These are phyloP conservation scores for Cynopterus brachyotis DNA, from an alignment of 2,113 vertebrate species.

Conservation along the genomic window DNA sequence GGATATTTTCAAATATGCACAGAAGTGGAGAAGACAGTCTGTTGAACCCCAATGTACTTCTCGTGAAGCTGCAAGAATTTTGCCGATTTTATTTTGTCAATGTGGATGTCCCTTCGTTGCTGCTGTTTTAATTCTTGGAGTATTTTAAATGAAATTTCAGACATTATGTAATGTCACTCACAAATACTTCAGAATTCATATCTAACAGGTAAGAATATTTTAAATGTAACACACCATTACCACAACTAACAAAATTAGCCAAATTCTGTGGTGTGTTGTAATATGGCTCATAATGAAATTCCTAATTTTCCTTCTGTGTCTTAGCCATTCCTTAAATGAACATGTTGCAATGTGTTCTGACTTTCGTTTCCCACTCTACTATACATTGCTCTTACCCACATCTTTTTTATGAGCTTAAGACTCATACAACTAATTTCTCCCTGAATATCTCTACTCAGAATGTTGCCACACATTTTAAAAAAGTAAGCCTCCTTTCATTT, in stretches of 20 bases:
- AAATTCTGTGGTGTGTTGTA: not conserved
- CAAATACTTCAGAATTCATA: not conserved
- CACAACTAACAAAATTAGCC: not conserved
- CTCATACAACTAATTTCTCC: not conserved
- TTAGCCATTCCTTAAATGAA: not conserved
- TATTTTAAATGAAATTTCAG: constrained; percentile 23
- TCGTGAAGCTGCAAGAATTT: not conserved
- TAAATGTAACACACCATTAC: not conserved
- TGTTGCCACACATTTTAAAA: not conserved
- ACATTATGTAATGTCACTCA: not conserved
- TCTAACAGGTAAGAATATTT: not conserved
- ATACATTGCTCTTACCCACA: not conserved
- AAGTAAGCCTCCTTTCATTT: not conserved
- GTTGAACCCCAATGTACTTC: not conserved
- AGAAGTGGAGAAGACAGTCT: not conserved
- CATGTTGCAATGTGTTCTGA: not conserved
- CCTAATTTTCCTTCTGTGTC: not conserved
- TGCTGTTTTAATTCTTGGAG: not conserved
- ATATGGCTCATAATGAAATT: not conserved
- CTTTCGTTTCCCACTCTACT: not conserved
- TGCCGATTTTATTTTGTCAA: not conserved
- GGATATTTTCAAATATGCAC: not conserved
- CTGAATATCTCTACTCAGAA: not conserved
- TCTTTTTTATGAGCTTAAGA: not conserved
- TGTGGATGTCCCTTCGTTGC: not conserved